Evolutionary conservation across 2,797 vertebrate genomes (phyloP), one percentile per base, ranked within the genome.

Genomic region (Nannoperca australis): DNA sequence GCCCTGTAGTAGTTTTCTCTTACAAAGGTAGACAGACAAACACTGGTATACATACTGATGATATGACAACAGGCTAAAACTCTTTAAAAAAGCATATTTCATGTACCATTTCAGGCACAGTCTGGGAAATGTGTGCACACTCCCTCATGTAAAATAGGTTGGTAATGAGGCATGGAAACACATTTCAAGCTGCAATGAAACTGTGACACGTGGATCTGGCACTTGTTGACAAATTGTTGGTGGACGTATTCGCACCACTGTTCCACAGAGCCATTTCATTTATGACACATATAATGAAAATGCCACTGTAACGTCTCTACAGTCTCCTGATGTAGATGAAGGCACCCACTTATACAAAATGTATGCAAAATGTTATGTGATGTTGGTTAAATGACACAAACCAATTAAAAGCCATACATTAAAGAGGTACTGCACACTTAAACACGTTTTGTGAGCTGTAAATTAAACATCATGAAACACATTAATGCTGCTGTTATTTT

Each of bases 91-190:
- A 73, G 30, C 11, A 36, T 59, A 42, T 63, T 34, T 77, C 32
- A 68, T 64, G 47, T 73, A 36, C 64, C 44, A 66, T 82, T 76
- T 69, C 30, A 78, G 73, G 24, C 45, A 49, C 66, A 49, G 49
- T 62, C 42, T 51, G 71, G 50, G 40, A 70, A 69, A 78, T 15
- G 38, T 47, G 71, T 1, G n/a, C 34, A 3, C 27, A 30, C 20
- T 17, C 11, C 51, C 3, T 62, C 56, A 55, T 82, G 76, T 76
- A 71, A 81, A 83, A 77, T 47, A 68, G 27, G 30, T 49, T n/a
- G 77, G 81, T 76, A 89, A 89, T 84, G 74, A 84, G 70, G 66
- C 80, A 32, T 78, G 61, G 17, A 27, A 50, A 78, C 83, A 73
- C 70, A 79, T 88, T 85, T 83, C 81, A 84, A 76, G 80, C 85